phyloP scores from a whole-genome alignment of 2,888 invertebrate genomes.

The Tenthredo mesomela region DNA sequence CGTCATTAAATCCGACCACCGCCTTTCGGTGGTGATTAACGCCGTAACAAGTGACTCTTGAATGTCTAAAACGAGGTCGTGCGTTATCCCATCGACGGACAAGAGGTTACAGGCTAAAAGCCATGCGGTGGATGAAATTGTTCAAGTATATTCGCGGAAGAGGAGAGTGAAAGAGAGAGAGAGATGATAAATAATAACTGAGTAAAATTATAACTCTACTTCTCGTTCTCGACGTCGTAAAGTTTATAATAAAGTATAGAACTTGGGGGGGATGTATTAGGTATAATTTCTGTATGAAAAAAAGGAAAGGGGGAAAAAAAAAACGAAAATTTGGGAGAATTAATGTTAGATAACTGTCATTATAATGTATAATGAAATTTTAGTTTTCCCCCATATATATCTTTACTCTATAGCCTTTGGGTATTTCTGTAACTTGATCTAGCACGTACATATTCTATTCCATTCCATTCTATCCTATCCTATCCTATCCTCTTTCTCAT shows the following conservation, averaged over 20 bases:
- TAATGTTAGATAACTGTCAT: not conserved
- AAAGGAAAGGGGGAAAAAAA: not conserved
- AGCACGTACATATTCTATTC: slow-evolving; percentile 20
- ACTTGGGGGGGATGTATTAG: not conserved
- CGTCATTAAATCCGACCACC: slow-evolving; percentile 35
- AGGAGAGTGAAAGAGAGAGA: not conserved
- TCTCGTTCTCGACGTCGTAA: no score
- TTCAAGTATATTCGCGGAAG: not conserved
- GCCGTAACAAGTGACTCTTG: slow-evolving; percentile 27
- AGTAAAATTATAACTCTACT: not conserved
- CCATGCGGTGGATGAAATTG: slow-evolving; percentile 2
- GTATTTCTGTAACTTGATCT: slow-evolving; percentile 7
- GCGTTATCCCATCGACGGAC: slow-evolving; percentile 39
- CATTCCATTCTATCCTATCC: not conserved
- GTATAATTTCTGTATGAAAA: not conserved
- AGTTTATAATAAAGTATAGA: not conserved
- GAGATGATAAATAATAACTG: not conserved
- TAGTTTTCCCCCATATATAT: not conserved
- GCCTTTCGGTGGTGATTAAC: slow-evolving; percentile 30
- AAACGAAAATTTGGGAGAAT: not conserved
- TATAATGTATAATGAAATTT: not conserved
- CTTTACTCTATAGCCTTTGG: not conserved
- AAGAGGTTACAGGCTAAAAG: not conserved
- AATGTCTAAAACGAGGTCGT: slow-evolving; percentile 42
- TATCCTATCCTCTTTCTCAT: not conserved